Evolutionary conservation across 2,797 vertebrate genomes (phyloP).

Genomic region (Gambelia wislizenii): DNA sequence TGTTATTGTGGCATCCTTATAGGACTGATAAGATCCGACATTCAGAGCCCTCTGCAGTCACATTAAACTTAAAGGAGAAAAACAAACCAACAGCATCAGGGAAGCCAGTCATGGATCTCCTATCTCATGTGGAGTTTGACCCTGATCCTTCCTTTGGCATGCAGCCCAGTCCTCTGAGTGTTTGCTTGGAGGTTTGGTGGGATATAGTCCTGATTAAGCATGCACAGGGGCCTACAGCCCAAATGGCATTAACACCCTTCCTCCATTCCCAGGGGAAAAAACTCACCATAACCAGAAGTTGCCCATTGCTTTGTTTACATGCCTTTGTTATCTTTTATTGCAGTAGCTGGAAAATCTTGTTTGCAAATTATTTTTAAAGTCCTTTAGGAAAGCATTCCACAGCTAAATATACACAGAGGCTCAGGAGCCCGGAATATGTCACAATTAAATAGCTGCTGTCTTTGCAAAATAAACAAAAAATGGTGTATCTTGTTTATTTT

Average conservation of each 20-base stretch:
- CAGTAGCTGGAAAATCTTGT: conserved; percentile 29
- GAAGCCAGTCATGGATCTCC: not conserved
- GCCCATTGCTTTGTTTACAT: conserved; percentile 54
- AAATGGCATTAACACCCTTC: not conserved
- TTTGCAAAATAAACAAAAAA: conserved; percentile 5
- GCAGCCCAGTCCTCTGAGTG: not conserved
- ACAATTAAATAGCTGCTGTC: conserved; percentile 23
- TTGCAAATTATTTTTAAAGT: conserved; percentile 43
- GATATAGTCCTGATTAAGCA: not conserved
- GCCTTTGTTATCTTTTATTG: conserved; percentile 18
- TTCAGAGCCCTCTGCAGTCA: too few relatives aligned
- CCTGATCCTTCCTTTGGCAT: not conserved
- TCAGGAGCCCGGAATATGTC: conserved; percentile 36
- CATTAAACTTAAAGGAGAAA: not conserved
- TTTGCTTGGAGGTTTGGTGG: not conserved
- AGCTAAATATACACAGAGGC: conserved; percentile 42
- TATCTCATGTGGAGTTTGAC: not conserved
- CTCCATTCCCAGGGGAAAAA: not conserved
- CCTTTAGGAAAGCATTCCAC: conserved; percentile 47
- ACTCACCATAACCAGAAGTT: conserved; percentile 35
- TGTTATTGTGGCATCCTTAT: too few relatives aligned
- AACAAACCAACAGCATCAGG: not conserved
- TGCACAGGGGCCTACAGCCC: not conserved
- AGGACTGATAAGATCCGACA: too few relatives aligned
- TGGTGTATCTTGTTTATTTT: not conserved